A percentile compares a stretch with the other conserved stretches of the same genome.
phyloP scores from a whole-genome alignment of 2,888 invertebrate species.

The Tortricodes alternella region DNA sequence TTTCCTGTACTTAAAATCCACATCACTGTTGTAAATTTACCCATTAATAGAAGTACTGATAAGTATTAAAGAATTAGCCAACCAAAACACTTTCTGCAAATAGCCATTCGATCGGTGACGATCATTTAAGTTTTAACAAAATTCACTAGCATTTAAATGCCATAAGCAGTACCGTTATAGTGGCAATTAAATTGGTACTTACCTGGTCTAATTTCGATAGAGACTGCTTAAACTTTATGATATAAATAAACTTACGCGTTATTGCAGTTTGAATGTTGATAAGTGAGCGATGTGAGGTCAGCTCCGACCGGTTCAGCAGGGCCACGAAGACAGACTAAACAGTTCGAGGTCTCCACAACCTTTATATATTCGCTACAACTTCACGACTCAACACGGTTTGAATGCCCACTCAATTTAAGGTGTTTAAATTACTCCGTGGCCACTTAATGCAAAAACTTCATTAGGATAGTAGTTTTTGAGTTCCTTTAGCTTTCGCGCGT shows the following conservation, averaged over 20 bases:
- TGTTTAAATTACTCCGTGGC: constrained; percentile 4
- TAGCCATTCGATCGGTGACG: too few relatives aligned
- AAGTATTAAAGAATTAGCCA: too few relatives aligned
- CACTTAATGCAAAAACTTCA: constrained; percentile 1
- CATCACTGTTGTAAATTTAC: too few relatives aligned
- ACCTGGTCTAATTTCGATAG: too few relatives aligned
- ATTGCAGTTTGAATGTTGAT: constrained; percentile 31
- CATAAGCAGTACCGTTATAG: too few relatives aligned
- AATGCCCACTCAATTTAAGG: constrained; percentile 5
- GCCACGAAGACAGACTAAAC: constrained; percentile 70
- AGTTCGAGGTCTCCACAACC: constrained; percentile 64
- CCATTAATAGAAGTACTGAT: too few relatives aligned
- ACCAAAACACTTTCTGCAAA: too few relatives aligned
- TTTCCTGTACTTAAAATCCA: too few relatives aligned
- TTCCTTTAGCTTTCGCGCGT: constrained; percentile 2
- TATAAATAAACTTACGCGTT: constrained; percentile 53
- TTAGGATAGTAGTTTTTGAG: not conserved
- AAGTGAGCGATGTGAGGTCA: constrained; percentile 42
- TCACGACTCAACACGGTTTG: constrained; percentile 37
- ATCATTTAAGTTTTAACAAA: too few relatives aligned
- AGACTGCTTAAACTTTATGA: not conserved
- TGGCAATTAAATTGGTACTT: too few relatives aligned
- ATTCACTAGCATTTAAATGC: too few relatives aligned
- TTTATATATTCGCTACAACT: constrained; percentile 68
- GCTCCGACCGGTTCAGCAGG: constrained; percentile 64